Evolutionary conservation across 1,140 invertebrate genomes (phyloP).

Genomic region (Tenebrio molitor): DNA sequence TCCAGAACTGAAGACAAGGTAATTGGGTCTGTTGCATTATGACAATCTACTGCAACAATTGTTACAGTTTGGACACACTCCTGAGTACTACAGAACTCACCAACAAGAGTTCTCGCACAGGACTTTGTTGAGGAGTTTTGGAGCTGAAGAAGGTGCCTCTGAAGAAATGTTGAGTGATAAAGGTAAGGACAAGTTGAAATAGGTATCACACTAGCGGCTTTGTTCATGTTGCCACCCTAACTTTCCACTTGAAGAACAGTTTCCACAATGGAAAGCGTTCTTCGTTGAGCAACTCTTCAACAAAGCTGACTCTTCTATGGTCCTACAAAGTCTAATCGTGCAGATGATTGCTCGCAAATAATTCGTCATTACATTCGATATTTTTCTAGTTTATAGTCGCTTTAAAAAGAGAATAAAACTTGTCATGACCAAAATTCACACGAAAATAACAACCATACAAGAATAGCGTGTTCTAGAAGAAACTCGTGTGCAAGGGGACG

Average conservation of each 20-base stretch:
- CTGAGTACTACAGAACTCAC: conserved; percentile 82
- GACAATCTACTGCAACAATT: too few species aligned
- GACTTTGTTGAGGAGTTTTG: conserved; percentile 77
- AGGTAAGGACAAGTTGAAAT: conserved; percentile 70
- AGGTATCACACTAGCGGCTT: conserved; percentile 39
- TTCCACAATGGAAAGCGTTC: neutral
- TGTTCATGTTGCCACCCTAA: conserved; percentile 38
- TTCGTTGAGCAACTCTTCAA: neutral
- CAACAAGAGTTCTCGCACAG: conserved; percentile 78
- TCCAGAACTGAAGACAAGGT: conserved; percentile 86
- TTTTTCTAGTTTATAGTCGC: conserved; percentile 30
- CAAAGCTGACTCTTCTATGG: neutral
- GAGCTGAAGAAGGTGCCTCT: conserved; percentile 75
- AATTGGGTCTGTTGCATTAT: too few species aligned
- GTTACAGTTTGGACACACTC: conserved; percentile 78
- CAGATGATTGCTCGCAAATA: conserved; percentile 20
- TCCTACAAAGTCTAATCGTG: neutral
- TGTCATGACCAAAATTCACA: neutral
- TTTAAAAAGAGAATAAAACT: conserved; percentile 19
- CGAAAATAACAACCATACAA: neutral
- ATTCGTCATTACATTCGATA: neutral
- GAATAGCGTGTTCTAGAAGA: too few species aligned
- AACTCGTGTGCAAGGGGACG: too few species aligned
- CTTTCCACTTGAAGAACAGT: neutral
- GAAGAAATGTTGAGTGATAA: conserved; percentile 81